Conservation (phyloP, 1,140 invertebrate genomes). For the Zaprionus taronus region DNA sequence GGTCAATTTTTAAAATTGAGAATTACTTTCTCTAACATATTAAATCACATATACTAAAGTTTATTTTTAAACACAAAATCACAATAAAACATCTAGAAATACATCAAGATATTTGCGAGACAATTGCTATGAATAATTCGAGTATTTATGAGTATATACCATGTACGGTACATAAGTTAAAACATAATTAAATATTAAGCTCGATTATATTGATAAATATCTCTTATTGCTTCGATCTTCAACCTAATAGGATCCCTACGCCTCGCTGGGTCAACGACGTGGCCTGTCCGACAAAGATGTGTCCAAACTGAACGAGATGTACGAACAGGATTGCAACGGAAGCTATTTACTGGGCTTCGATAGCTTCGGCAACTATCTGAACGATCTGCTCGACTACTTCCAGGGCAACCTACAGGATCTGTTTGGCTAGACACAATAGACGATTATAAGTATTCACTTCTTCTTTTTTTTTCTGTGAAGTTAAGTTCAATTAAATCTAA, state of each 20-base stretch:
- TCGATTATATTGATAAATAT: neutral
- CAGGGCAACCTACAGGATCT: slow-evolving; percentile 65
- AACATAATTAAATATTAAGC: slow-evolving; percentile 4
- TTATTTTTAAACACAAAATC: slow-evolving; percentile 12
- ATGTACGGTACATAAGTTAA: slow-evolving; percentile 2
- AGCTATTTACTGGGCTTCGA: slow-evolving; percentile 67
- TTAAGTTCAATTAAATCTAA: slow-evolving; percentile 22
- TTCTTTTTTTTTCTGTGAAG: slow-evolving; percentile 1
- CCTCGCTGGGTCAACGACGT: slow-evolving; percentile 87
- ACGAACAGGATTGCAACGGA: slow-evolving; percentile 85
- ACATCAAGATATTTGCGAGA: neutral
- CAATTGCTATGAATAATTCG: neutral
- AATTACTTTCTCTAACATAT: neutral
- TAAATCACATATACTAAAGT: neutral
- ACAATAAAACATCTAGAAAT: neutral
- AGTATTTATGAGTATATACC: neutral
- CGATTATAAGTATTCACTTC: neutral
- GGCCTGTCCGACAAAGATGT: slow-evolving; percentile 88
- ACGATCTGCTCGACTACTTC: slow-evolving; percentile 78
- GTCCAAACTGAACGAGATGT: slow-evolving; percentile 88
- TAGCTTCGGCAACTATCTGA: slow-evolving; percentile 61
- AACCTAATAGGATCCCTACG: slow-evolving; percentile 67
- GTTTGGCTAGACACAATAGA: slow-evolving; percentile 48
- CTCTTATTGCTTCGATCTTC: neutral
- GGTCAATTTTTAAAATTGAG: neutral